Percentiles rank a stretch among this genome's conserved stretches.
These are phyloP conservation scores for Nicator chloris DNA, from an alignment of 2,113 vertebrate species.

Conservation along the genomic window DNA sequence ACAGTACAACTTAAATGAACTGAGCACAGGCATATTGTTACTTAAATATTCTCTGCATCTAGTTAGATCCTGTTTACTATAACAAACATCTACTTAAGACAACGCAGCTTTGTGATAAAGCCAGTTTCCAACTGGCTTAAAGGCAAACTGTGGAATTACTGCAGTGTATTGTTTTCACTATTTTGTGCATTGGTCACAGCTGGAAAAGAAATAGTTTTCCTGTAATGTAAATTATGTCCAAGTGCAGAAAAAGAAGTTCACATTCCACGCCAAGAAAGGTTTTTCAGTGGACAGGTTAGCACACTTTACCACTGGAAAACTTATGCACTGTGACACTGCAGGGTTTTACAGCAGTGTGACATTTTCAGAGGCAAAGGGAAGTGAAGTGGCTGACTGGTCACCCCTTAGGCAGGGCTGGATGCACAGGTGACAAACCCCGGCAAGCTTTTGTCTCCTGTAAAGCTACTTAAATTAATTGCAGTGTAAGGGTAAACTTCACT, in stretches of 20 bases:
- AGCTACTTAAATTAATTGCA: background rate
- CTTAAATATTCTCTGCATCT: background rate
- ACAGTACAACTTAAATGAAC: background rate
- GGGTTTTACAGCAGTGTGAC: fast-evolving
- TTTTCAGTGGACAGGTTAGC: background rate
- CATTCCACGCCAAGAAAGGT: background rate
- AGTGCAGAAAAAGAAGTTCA: background rate
- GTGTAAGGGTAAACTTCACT: background rate
- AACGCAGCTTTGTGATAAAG: background rate
- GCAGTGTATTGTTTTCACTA: background rate
- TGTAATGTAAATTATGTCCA: background rate
- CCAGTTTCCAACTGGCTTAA: background rate
- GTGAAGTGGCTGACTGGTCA: background rate
- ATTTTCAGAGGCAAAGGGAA: background rate
- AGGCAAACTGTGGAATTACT: background rate
- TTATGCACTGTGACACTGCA: background rate
- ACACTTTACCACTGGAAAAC: background rate
- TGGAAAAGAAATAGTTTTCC: background rate
- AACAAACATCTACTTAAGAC: background rate
- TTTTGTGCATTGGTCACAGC: background rate
- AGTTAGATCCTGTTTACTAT: background rate
- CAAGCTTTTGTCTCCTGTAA: background rate
- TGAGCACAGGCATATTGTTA: background rate
- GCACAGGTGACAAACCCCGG: background rate
- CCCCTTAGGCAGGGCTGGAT: background rate